Conservation (phyloP, 2,888 invertebrate species). For the Heliconius hortense region DNA sequence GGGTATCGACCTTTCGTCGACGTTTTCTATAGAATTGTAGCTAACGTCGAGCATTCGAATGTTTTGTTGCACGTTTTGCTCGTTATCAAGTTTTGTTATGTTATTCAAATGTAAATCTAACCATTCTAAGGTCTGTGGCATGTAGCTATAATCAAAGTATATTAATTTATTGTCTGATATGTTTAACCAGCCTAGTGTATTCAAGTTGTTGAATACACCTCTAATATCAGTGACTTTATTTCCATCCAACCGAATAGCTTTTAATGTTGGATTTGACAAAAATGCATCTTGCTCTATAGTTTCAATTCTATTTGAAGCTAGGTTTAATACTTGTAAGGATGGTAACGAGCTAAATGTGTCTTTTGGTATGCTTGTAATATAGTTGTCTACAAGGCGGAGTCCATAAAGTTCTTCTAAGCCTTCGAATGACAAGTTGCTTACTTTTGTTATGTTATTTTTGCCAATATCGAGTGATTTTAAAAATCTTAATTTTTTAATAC, state of each 20-base stretch:
- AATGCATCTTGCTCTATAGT: slow-evolving; percentile 89
- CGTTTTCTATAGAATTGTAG: slow-evolving; percentile 86
- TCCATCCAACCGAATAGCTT: slow-evolving; percentile 89
- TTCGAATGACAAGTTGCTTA: slow-evolving; percentile 88
- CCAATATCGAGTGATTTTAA: slow-evolving; percentile 90
- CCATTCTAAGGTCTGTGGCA: slow-evolving; percentile 89
- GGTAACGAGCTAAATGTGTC: slow-evolving; percentile 88
- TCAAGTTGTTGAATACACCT: slow-evolving; percentile 87
- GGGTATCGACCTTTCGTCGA: slow-evolving; percentile 87
- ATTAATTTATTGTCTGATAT: slow-evolving; percentile 89
- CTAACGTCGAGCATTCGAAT: slow-evolving; percentile 90
- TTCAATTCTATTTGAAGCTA: slow-evolving; percentile 89
- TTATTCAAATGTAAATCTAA: slow-evolving; percentile 90
- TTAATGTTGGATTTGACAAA: slow-evolving; percentile 86
- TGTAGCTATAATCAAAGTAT: slow-evolving; percentile 90
- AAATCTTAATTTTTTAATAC: slow-evolving; percentile 85
- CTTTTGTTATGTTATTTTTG: slow-evolving; percentile 87
- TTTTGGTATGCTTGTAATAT: slow-evolving; percentile 86
- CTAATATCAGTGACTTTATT: slow-evolving; percentile 89
- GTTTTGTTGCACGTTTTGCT: slow-evolving; percentile 84
- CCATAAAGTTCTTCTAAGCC: slow-evolving; percentile 88
- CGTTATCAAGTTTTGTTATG: slow-evolving; percentile 88
- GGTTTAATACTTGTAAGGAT: slow-evolving; percentile 88
- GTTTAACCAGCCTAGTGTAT: slow-evolving; percentile 89
- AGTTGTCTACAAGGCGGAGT: slow-evolving; percentile 90